These are phyloP conservation scores for Andricus curvator DNA, from an alignment of 2,888 invertebrate species.

Conservation along the genomic window DNA sequence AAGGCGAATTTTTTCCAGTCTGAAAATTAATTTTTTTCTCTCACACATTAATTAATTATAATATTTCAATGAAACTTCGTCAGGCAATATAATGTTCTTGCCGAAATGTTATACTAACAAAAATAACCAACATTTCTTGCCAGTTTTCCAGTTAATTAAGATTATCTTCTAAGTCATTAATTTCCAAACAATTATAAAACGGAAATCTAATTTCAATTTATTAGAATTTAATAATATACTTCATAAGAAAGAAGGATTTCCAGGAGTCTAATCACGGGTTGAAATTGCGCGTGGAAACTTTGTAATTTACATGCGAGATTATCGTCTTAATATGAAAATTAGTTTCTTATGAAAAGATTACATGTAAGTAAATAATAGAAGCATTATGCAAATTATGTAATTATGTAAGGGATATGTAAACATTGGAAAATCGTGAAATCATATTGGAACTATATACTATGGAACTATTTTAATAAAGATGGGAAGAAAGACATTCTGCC, in stretches of 20 bases:
- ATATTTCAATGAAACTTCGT: too few relatives aligned
- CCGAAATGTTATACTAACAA: too few relatives aligned
- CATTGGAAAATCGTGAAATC: neutral
- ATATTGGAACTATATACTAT: too few relatives aligned
- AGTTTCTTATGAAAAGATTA: neutral
- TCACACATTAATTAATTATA: too few relatives aligned
- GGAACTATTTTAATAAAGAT: too few relatives aligned
- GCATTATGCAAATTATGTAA: neutral
- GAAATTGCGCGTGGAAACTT: neutral
- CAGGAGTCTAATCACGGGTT: neutral
- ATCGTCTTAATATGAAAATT: neutral
- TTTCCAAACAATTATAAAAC: neutral
- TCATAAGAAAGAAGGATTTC: neutral
- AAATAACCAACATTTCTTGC: too few relatives aligned
- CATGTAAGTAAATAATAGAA: neutral
- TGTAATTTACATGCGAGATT: neutral
- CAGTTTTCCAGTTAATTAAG: too few relatives aligned
- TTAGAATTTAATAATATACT: neutral
- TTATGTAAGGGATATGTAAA: neutral
- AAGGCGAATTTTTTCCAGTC: too few relatives aligned
- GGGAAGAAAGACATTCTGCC: too few relatives aligned
- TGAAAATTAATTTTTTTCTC: too few relatives aligned
- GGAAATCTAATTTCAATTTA: neutral
- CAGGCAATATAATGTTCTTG: too few relatives aligned
- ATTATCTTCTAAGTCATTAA: neutral